phyloP scores from a whole-genome alignment of 2,797 vertebrate species.

The Cheirogaleus major region DNA sequence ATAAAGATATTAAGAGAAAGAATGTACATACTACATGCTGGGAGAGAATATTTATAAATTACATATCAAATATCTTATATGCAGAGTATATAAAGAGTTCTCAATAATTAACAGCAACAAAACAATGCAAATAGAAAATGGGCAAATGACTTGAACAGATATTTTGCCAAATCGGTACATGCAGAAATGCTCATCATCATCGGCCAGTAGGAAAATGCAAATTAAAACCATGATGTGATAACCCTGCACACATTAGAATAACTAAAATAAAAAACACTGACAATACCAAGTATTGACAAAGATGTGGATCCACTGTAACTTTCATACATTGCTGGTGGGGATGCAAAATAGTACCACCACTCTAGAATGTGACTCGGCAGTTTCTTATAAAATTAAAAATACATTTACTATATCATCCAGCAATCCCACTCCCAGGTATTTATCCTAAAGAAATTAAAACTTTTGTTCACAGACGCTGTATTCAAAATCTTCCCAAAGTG shows the following conservation, averaged over 20 bases:
- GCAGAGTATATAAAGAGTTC: not conserved
- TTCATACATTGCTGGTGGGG: not conserved
- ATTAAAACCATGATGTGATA: not conserved
- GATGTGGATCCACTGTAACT: not conserved
- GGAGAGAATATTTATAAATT: not conserved
- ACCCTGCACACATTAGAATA: not conserved
- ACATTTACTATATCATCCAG: not conserved
- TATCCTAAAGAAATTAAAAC: not conserved
- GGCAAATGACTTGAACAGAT: not conserved
- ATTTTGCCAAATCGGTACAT: not conserved
- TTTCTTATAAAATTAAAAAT: constrained; percentile 1
- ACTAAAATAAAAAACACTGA: not conserved
- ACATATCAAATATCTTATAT: not conserved
- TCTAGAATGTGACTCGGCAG: not conserved
- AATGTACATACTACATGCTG: not conserved
- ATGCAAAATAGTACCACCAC: not conserved
- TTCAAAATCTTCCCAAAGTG: not conserved
- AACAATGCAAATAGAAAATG: not conserved
- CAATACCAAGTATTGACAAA: not conserved
- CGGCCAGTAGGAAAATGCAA: not conserved
- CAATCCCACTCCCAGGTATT: not conserved
- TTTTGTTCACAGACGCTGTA: not conserved
- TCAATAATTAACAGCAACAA: not conserved
- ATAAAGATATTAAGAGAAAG: not conserved
- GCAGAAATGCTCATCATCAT: not conserved